Evolutionary conservation across 2,888 invertebrate species (phyloP).

Genomic region (Cephus sareptanus): DNA sequence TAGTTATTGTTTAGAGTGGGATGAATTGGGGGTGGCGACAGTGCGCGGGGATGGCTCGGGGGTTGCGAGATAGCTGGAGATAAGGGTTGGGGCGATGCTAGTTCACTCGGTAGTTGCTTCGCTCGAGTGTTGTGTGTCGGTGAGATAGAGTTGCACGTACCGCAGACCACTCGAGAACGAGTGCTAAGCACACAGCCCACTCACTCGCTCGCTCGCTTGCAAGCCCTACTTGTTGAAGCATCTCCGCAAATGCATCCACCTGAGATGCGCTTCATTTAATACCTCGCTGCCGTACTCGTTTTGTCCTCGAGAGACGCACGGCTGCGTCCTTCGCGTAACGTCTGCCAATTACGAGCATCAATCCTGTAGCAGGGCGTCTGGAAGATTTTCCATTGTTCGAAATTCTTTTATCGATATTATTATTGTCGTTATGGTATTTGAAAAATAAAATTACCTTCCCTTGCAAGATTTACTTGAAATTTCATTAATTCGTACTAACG

Average conservation of each 20-base stretch:
- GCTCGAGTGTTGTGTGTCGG: slow-evolving; percentile 18
- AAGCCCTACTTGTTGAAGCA: slow-evolving; percentile 13
- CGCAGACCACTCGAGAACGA: slow-evolving; percentile 34
- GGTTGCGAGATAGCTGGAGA: slow-evolving; percentile 25
- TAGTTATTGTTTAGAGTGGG: slow-evolving; percentile 49
- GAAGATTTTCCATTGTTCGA: background rate
- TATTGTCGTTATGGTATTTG: background rate
- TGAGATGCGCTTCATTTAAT: background rate
- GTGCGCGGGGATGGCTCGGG: slow-evolving; percentile 29
- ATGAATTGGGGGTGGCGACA: slow-evolving; percentile 19
- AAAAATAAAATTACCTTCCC: background rate
- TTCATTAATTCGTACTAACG: background rate
- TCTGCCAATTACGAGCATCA: background rate
- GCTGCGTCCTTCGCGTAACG: background rate
- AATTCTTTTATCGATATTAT: background rate
- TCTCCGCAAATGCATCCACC: slow-evolving; percentile 9
- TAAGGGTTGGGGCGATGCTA: slow-evolving; percentile 1
- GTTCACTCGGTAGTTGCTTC: slow-evolving; percentile 11
- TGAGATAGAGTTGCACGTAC: slow-evolving; percentile 36
- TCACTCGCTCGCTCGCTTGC: slow-evolving; percentile 9
- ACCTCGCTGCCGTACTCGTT: background rate
- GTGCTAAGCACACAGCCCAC: slow-evolving; percentile 26
- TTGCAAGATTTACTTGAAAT: background rate
- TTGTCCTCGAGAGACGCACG: background rate
- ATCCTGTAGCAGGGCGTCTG: background rate